These are phyloP conservation scores for Megaptera novaeangliae DNA, from an alignment of 2,113 vertebrate genomes.

Conservation along the genomic window DNA sequence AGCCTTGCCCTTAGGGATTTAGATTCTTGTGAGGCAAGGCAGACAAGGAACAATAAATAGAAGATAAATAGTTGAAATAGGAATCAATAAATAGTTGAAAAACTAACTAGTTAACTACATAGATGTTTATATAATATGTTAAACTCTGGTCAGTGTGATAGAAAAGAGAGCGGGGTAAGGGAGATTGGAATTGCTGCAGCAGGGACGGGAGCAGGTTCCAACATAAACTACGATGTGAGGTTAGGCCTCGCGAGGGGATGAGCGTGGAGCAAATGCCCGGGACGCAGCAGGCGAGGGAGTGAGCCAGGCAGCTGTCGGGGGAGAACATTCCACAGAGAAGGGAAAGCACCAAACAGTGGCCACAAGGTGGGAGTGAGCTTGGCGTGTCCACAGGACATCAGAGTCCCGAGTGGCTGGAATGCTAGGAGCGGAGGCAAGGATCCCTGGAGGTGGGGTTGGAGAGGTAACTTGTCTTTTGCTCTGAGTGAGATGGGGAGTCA, in stretches of 20 bases:
- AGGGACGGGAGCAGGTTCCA: neutral
- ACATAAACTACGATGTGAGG: neutral
- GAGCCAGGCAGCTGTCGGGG: neutral
- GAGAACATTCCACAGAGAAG: neutral
- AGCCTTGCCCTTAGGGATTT: neutral
- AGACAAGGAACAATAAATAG: neutral
- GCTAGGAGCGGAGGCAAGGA: no score
- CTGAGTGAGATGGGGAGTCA: neutral
- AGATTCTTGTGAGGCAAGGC: neutral
- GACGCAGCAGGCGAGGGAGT: accelerated
- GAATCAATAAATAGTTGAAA: neutral
- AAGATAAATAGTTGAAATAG: neutral
- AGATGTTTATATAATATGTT: neutral
- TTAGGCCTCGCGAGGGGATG: neutral
- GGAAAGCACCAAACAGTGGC: neutral
- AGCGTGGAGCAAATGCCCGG: no score
- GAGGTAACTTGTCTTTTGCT: neutral
- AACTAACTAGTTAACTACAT: neutral
- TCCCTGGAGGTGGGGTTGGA: neutral
- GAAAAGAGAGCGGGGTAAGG: neutral
- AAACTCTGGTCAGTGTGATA: neutral
- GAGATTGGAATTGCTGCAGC: neutral
- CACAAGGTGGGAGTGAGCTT: no score
- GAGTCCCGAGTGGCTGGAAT: neutral
- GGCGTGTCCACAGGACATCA: neutral